phyloP scores from a whole-genome alignment of 2,113 vertebrate species.

The Diadophis punctatus region DNA sequence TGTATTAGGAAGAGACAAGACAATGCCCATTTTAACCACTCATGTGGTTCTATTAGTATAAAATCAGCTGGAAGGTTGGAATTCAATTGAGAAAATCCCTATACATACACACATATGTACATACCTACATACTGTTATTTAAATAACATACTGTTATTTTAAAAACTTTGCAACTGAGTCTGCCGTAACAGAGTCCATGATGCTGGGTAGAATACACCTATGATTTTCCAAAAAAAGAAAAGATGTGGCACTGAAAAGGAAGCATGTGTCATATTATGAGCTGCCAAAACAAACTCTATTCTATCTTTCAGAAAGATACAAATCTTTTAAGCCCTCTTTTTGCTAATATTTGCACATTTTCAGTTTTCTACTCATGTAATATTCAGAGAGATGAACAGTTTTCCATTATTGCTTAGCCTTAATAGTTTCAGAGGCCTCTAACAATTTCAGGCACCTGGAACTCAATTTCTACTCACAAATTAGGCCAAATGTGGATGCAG shows the following conservation, averaged over 20 bases:
- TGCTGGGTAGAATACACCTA: neutral
- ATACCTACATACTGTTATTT: neutral
- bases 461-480: neutral
- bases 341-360: neutral
- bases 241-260: neutral
- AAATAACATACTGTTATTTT: neutral
- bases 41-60: neutral
- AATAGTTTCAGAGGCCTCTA: neutral
- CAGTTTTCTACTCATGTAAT: neutral
- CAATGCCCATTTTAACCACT: neutral
- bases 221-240: neutral
- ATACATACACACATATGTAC: neutral
- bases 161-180: neutral
- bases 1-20: neutral
- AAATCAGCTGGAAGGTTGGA: neutral
- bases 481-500: neutral
- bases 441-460: neutral
- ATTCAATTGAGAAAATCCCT: neutral
- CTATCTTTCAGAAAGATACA: neutral
- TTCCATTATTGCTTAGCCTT: neutral
- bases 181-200: neutral
- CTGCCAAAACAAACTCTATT: neutral
- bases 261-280: neutral
- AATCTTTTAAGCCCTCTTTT: neutral
- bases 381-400: neutral